These are phyloP conservation scores for Loris lydekkerianus DNA, from an alignment of 2,797 vertebrate genomes.

Conservation along the genomic window DNA sequence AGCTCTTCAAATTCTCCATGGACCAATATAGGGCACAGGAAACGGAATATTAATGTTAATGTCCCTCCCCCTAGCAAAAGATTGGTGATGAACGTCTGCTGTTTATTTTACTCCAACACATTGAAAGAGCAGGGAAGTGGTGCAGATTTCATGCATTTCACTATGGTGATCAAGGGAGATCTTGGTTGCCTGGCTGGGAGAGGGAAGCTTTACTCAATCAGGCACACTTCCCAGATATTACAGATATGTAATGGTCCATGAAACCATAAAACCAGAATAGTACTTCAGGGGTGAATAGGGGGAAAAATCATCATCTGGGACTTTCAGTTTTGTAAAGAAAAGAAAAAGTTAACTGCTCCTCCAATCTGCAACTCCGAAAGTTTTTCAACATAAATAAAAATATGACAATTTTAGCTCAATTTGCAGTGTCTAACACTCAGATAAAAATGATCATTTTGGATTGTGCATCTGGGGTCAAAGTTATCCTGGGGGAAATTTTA, in stretches of 20 bases:
- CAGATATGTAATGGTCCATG: not conserved
- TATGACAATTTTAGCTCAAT: not conserved
- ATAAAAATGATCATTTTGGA: constrained; percentile 15
- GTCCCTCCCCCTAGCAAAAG: not conserved
- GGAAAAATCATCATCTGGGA: not conserved
- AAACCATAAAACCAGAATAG: not conserved
- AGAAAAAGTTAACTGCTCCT: not conserved
- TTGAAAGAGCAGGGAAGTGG: not conserved
- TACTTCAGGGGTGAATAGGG: not conserved
- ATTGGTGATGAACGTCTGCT: not conserved
- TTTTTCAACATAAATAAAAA: constrained; percentile 48
- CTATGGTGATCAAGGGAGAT: not conserved
- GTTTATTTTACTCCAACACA: not conserved
- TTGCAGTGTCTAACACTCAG: not conserved
- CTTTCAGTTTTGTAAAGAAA: constrained; percentile 54
- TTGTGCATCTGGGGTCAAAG: not conserved
- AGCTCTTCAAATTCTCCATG: not conserved
- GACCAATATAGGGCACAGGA: not conserved
- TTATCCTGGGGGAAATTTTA: not conserved
- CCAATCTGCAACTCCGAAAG: not conserved
- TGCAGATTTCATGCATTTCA: not conserved
- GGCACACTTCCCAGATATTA: not conserved
- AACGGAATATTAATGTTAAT: not conserved
- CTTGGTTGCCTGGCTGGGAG: not conserved
- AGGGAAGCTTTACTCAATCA: not conserved